A percentile compares a stretch with the other conserved stretches of the same genome.
Evolutionary conservation across 2,888 invertebrate species (phyloP).

Genomic region (Eristalis intricaria): DNA sequence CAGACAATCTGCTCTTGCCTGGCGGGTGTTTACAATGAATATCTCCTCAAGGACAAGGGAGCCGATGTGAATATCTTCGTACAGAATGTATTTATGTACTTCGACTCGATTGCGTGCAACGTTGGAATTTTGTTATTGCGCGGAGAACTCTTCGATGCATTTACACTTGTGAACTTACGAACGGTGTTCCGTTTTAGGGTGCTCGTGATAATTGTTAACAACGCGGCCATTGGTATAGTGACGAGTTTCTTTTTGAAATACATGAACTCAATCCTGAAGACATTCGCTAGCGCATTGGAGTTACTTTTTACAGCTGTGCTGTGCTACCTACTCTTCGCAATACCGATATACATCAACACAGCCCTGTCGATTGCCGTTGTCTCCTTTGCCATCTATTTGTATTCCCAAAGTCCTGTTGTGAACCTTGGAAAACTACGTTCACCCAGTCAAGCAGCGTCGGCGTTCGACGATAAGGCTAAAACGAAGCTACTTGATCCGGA

Average conservation of each 20-base stretch:
- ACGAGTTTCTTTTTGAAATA: constrained; percentile 96
- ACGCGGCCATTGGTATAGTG: constrained; percentile 94
- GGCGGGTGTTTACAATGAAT: constrained; percentile 98
- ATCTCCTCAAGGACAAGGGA: constrained; percentile 92
- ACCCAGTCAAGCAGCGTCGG: constrained; percentile 27
- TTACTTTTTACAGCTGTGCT: constrained; percentile 94
- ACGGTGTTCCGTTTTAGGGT: constrained; percentile 87
- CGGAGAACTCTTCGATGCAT: constrained; percentile 85
- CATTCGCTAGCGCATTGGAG: constrained; percentile 96
- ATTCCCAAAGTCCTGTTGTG: constrained; percentile 93
- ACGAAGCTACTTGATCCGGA: constrained; percentile 77
- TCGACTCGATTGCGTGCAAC: constrained; percentile 97
- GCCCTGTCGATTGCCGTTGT: constrained; percentile 91
- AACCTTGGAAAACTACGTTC: constrained; percentile 81
- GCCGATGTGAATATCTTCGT: constrained; percentile 93
- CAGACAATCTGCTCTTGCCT: constrained; percentile 95
- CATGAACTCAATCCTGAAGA: constrained; percentile 96
- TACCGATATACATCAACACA: constrained; percentile 92
- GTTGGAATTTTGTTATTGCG: constrained; percentile 86
- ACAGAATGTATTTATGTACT: constrained; percentile 97
- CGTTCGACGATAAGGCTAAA: constrained; percentile 67
- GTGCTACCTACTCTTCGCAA: constrained; percentile 92
- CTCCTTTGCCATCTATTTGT: constrained; percentile 91
- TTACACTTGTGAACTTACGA: constrained; percentile 83
- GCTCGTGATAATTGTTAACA: constrained; percentile 91